Percentiles rank a stretch among this genome's conserved stretches.
Conservation (phyloP, 2,888 invertebrate species). For the Eupithecia subfuscata region DNA sequence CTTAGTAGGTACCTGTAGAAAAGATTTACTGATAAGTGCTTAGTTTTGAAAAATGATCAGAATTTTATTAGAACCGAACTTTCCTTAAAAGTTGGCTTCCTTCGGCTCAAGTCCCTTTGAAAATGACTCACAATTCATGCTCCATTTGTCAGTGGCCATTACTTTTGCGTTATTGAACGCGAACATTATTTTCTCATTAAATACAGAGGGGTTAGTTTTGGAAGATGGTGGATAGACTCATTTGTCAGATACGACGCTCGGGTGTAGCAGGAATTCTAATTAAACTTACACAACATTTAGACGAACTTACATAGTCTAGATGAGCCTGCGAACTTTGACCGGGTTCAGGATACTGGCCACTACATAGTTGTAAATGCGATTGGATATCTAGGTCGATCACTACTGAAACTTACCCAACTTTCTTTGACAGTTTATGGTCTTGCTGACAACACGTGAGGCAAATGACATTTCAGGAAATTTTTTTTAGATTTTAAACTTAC, state of each 20-base stretch:
- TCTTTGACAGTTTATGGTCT: not conserved
- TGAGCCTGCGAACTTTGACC: constrained; percentile 66
- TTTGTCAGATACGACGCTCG: constrained; percentile 63
- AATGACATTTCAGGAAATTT: not conserved
- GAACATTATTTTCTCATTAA: constrained; percentile 54
- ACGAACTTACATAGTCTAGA: constrained; percentile 65
- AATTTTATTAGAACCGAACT: not conserved
- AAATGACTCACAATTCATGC: constrained; percentile 45
- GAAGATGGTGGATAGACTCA: constrained; percentile 62
- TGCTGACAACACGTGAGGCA: not conserved
- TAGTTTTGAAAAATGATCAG: not conserved
- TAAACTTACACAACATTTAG: constrained; percentile 73
- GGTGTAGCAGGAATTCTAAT: constrained; percentile 68
- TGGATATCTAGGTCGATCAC: constrained; percentile 26
- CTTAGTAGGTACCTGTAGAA: not conserved
- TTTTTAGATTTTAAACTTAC: no score
- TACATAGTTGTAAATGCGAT: constrained; percentile 34
- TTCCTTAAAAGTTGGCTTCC: constrained; percentile 19
- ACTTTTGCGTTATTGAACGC: constrained; percentile 49
- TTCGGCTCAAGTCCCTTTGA: constrained; percentile 32
- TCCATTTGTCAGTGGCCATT: constrained; percentile 47
- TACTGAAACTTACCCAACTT: not conserved
- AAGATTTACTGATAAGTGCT: not conserved
- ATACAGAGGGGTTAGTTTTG: constrained; percentile 47
- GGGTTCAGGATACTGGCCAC: constrained; percentile 49